These are phyloP conservation scores for Clarias laeviceps DNA, from an alignment of 2,797 vertebrate genomes.

Conservation along the genomic window DNA sequence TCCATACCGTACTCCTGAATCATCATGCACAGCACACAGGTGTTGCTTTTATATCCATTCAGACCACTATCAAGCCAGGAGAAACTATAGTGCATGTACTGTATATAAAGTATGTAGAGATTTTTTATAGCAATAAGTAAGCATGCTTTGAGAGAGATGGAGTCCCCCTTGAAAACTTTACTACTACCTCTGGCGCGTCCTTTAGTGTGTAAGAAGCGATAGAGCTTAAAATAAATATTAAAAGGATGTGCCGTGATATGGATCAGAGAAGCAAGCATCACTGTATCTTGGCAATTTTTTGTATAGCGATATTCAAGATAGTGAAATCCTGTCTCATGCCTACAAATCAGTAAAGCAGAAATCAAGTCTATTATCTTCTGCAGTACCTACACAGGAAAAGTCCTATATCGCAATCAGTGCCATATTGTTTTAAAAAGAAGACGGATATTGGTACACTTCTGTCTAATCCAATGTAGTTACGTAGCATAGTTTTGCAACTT, in stretches of 20 bases:
- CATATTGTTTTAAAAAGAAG: neutral
- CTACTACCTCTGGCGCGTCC: neutral
- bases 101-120: neutral
- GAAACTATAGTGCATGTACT: neutral
- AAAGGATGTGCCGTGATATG: neutral
- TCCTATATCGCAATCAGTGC: neutral
- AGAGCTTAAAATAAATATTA: neutral
- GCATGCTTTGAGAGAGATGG: neutral
- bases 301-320: neutral
- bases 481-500: conserved; percentile 77
- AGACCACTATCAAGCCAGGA: neutral
- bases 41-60: neutral
- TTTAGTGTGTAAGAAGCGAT: neutral
- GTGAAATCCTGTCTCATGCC: neutral
- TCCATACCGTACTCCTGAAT: neutral
- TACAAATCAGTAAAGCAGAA: conserved; percentile 8
- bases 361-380: conserved; percentile 73
- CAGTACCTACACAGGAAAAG: neutral
- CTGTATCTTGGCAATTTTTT: neutral
- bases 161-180: neutral
- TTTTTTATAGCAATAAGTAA: neutral
- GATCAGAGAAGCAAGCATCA: neutral
- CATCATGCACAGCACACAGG: neutral
- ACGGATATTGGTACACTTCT: conserved; percentile 25
- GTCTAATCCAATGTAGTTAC: conserved; percentile 34